Evolutionary conservation across 2,797 vertebrate genomes (phyloP), one percentile per base, ranked within the genome.

Genomic region (Microctenopoma lineatum): DNA sequence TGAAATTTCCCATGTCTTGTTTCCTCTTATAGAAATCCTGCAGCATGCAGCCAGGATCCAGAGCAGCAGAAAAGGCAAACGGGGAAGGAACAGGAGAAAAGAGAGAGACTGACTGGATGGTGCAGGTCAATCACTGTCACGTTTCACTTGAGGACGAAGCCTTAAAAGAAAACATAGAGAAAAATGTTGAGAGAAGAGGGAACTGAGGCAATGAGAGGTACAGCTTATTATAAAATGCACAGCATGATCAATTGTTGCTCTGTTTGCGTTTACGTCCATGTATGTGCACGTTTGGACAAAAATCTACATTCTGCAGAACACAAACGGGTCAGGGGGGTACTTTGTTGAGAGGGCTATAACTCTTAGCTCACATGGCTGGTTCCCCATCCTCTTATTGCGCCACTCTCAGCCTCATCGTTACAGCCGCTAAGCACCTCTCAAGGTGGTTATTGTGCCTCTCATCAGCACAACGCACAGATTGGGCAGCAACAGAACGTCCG

Each of bases 351-450:
- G 78, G 81, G 70, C 58, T 36, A 0, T 45, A 66, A 60, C 63
- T 39, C 48, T 77, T 69, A 39, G 34, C 44, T 76, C 59, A 45
- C 21, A 46, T 21, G 9, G 56, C 73, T 26, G 13, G 36, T 39
- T 80, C 75, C 66, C 59, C 14, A 0, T 71, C 70, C 77, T 70
- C 75, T 51, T 71, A 59, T 68, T 29, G 57, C 5, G 39, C 57
- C 71, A 59, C 76, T 58, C 74, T 67, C 74, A 50, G 73, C 51
- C 59, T 76, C 53, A 4, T 84, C 50, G 47, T 88, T 78, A 78
- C 41, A 54, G 73, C 63, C 0, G 11, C 69, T 77, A 63, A 89
- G 84, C 70, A 68, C 70, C 83, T 82, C 81, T 89, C 61, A 69
- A 84, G 77, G 75, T 41, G 59, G 72, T 81, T 75, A 70, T 78